Evolutionary conservation across 2,888 invertebrate genomes (phyloP).

Genomic region (Eumerus sabulonum): DNA sequence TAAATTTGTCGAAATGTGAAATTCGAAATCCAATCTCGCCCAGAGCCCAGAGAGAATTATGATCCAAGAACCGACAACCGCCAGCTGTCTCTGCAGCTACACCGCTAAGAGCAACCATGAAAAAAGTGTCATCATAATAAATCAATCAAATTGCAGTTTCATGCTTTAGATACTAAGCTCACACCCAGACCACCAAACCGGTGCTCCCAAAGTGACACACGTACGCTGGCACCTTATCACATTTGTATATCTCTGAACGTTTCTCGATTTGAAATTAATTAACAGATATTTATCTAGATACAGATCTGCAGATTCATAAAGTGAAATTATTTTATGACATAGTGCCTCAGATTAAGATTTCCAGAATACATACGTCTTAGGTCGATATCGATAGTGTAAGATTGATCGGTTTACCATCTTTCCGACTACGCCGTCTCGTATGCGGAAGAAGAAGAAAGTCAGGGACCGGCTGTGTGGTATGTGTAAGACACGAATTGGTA

Average conservation of each 20-base stretch:
- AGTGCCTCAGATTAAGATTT: slow-evolving; percentile 48
- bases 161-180: slow-evolving; percentile 41
- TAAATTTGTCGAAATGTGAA: slow-evolving; percentile 58
- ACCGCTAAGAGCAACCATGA: slow-evolving; percentile 2
- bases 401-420: slow-evolving; percentile 50
- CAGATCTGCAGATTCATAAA: slow-evolving; percentile 29
- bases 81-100: not conserved
- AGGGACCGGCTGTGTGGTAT: slow-evolving; percentile 8
- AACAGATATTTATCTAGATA: slow-evolving; percentile 41
- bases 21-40: slow-evolving; percentile 20
- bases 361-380: slow-evolving; percentile 20
- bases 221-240: not conserved
- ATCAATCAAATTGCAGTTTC: slow-evolving; percentile 59
- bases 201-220: slow-evolving; percentile 17
- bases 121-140: slow-evolving; percentile 56
- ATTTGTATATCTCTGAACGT: slow-evolving; percentile 3
- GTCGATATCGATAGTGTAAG: slow-evolving; percentile 33
- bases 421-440: slow-evolving; percentile 11
- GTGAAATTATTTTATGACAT: slow-evolving; percentile 53
- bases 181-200: slow-evolving; percentile 9
- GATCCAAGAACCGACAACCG: slow-evolving; percentile 17
- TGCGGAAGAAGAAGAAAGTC: slow-evolving; percentile 40
- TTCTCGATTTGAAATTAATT: slow-evolving; percentile 44
- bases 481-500: slow-evolving; percentile 30
- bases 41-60: slow-evolving; percentile 18